Percentiles rank a stretch among this genome's conserved stretches.
phyloP scores from a whole-genome alignment of 2,888 invertebrate species.

The Beris morrisii region DNA sequence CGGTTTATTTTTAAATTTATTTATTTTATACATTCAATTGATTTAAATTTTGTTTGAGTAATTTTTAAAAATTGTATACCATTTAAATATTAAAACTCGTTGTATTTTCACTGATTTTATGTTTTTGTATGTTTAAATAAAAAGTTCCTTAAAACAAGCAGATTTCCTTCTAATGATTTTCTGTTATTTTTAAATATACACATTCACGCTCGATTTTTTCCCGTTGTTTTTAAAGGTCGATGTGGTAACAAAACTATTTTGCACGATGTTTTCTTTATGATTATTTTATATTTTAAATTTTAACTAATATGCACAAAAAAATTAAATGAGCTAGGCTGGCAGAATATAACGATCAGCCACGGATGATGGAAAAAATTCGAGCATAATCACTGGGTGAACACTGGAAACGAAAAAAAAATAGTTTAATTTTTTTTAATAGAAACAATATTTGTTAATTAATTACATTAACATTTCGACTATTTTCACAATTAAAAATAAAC shows the following conservation, averaged over 20 bases:
- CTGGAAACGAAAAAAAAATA: slow-evolving; percentile 21
- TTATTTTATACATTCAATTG: no score
- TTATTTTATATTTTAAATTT: slow-evolving; percentile 4
- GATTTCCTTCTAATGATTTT: slow-evolving; percentile 40
- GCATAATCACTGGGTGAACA: slow-evolving; percentile 33
- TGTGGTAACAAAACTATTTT: slow-evolving; percentile 31
- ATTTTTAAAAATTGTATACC: no score
- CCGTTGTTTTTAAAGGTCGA: slow-evolving; percentile 10
- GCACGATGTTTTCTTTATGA: slow-evolving; percentile 19
- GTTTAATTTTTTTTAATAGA: not conserved
- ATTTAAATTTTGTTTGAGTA: no score
- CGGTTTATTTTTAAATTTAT: no score
- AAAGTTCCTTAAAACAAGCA: slow-evolving; percentile 37
- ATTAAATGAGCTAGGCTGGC: slow-evolving; percentile 19
- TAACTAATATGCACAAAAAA: slow-evolving; percentile 22
- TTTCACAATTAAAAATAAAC: not conserved
- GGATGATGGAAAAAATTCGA: slow-evolving; percentile 21
- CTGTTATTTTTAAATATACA: slow-evolving; percentile 46
- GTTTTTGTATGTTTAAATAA: no score
- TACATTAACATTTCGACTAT: no score
- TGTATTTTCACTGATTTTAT: no score
- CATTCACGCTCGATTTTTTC: slow-evolving; percentile 26
- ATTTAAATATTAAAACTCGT: no score
- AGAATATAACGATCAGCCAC: slow-evolving; percentile 8
- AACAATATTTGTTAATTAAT: no score